Evolutionary conservation across 2,113 vertebrate species (phyloP), one percentile per base, ranked within the genome.

Genomic region (Pungitius pungitius): DNA sequence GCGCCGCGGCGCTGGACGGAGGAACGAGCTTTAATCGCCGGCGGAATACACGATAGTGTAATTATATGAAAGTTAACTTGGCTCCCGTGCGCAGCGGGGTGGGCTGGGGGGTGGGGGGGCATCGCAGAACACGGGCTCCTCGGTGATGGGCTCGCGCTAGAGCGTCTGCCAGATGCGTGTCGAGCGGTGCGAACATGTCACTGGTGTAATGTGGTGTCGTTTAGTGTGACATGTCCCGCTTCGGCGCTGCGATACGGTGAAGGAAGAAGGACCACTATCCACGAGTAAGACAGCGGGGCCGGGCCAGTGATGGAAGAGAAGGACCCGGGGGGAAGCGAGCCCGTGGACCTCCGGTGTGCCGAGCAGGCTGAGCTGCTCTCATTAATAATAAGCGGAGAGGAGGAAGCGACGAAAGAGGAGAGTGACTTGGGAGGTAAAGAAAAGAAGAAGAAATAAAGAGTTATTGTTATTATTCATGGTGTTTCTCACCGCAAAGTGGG

Each of bases 371-470:
- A 92, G 89, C 90, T 91, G 79, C 88, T 93, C 90, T 93, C 92
- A 90, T 93, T 94, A 91, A 92, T 92, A 88, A 93, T 93, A 90
- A 87, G 92, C 91, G 91, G 88, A 56, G 92, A 92, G 78, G 92
- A 93, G 89, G 93, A 93, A 89, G 88, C 91, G 83, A 89, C 88
- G 86, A 88, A 55, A 55, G 87, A 83, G 68, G 85, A 82, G 62
- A 80, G 87, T 67, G 88, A 90, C 81, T 75, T 81, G 66, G 88
- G 87, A 93, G 93, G 93, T 93, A 93, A 93, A 87, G 77, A 81
- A 24, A 30, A 26, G 63, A 59, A 42, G 12, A 24, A 17, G 24
- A 27, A 8, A 15, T 13, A 54, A 54, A 4, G 14, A 26, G 51
- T 35, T 35, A 35, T 35, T 67, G 77, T 75, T 84, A 47, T 69